Conservation (phyloP, 2,797 vertebrate species). For the Tapera naevia region DNA sequence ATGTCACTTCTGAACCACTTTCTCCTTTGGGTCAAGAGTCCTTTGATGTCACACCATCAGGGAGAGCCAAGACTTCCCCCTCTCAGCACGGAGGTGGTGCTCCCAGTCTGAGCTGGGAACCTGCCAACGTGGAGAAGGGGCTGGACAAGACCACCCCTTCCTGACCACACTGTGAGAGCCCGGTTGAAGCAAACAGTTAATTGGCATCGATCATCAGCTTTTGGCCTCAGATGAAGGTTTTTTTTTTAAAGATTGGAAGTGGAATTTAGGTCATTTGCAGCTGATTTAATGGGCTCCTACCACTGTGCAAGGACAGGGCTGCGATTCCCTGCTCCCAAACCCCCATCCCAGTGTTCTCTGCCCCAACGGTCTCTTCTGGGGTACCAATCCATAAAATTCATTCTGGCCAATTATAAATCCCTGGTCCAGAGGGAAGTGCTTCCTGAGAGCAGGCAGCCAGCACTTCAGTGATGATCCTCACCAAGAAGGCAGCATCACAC, state of each 20-base stretch:
- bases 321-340: neutral
- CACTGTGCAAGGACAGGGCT: neutral
- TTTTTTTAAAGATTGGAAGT: neutral
- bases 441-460: fast-evolving
- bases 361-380: neutral
- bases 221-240: neutral
- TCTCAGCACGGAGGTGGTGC: fast-evolving
- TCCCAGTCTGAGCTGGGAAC: neutral
- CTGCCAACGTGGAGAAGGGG: neutral
- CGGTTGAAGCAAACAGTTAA: neutral
- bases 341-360: neutral
- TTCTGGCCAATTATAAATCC: neutral
- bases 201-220: neutral
- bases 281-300: neutral
- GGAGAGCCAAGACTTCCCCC: neutral
- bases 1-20: neutral
- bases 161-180: neutral
- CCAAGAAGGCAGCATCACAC: neutral
- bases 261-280: neutral
- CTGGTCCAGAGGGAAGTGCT: fast-evolving
- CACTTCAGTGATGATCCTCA: fast-evolving
- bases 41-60: neutral
- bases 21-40: neutral
- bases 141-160: neutral
- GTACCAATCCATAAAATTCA: neutral